A percentile compares a stretch with the other conserved stretches of the same genome.
phyloP scores from a whole-genome alignment of 2,888 invertebrate genomes.

The Ptychoptera contaminata region DNA sequence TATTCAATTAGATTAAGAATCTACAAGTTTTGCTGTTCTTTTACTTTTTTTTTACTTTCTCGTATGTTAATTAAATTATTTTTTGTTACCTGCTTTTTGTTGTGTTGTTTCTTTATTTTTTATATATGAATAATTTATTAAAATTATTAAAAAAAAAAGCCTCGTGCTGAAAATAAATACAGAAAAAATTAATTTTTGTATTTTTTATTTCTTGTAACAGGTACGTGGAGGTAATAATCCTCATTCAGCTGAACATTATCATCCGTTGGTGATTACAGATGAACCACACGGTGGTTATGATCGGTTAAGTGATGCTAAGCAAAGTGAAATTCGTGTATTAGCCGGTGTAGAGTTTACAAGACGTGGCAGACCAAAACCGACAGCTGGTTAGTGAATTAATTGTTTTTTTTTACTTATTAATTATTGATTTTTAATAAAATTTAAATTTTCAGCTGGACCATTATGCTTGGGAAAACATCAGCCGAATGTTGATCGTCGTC shows the following conservation, averaged over 20 bases:
- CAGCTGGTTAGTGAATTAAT: slow-evolving; percentile 37
- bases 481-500: slow-evolving; percentile 50
- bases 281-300: slow-evolving; percentile 74
- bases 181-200: no score
- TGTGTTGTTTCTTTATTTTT: no score
- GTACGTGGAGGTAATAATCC: slow-evolving; percentile 77
- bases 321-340: slow-evolving; percentile 53
- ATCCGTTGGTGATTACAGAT: slow-evolving; percentile 78
- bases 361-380: slow-evolving; percentile 62
- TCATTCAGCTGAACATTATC: slow-evolving; percentile 68
- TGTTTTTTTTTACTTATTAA: neutral
- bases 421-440: neutral
- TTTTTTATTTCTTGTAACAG: slow-evolving; percentile 17
- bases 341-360: slow-evolving; percentile 72
- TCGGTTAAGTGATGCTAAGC: slow-evolving; percentile 50
- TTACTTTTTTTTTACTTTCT: no score
- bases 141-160: no score
- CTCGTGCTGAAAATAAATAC: no score
- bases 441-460: slow-evolving; percentile 48
- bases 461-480: slow-evolving; percentile 56
- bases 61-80: no score
- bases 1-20: no score
- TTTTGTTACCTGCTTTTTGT: no score
- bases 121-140: no score
- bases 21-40: no score